phyloP scores from a whole-genome alignment of 2,888 invertebrate species.

The Cephus sareptanus region DNA sequence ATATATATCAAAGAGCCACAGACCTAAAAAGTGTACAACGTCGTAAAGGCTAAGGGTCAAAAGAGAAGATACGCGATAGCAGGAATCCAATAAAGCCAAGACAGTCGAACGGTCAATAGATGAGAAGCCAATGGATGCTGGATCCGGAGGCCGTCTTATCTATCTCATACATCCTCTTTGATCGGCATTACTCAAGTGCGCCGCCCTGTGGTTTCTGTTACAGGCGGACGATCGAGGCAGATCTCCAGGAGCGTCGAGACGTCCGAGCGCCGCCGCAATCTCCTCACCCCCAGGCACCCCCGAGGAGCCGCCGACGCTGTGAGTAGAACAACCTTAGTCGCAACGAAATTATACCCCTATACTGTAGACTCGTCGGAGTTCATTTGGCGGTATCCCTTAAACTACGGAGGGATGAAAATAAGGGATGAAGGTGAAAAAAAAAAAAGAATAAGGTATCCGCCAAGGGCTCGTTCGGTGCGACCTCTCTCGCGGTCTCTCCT shows the following conservation, averaged over 20 bases:
- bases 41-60: neutral
- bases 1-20: neutral
- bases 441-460: neutral
- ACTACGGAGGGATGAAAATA: neutral
- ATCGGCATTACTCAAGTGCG: neutral
- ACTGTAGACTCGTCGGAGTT: neutral
- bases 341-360: neutral
- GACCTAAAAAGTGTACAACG: neutral
- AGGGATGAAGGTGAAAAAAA: neutral
- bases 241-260: conserved; percentile 61
- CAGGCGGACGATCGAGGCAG: conserved; percentile 63
- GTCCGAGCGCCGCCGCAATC: conserved; percentile 48
- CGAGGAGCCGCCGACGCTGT: conserved; percentile 64
- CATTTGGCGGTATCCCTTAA: neutral
- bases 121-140: neutral
- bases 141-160: neutral
- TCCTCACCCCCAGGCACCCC: conserved; percentile 59
- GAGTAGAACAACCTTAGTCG: conserved; percentile 38
- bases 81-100: neutral
- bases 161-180: neutral
- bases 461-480: neutral
- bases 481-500: neutral
- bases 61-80: neutral
- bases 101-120: neutral
- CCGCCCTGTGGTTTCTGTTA: conserved; percentile 24